A percentile compares a stretch with the other conserved stretches of the same genome.
Evolutionary conservation across 2,797 vertebrate species (phyloP).

Genomic region (Gambusia yucatana): DNA sequence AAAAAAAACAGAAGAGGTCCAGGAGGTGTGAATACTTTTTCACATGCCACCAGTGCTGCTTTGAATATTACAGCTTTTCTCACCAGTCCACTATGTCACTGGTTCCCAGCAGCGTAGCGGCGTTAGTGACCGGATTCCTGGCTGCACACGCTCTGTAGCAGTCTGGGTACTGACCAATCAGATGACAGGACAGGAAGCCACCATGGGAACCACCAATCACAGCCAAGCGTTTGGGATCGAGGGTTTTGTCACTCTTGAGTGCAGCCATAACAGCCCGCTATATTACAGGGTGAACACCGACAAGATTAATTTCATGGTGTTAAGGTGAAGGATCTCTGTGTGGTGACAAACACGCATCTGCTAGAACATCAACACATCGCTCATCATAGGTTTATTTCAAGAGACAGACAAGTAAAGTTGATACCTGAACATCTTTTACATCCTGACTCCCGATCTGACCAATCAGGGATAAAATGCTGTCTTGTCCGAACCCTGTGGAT

Average conservation of each 20-base stretch:
- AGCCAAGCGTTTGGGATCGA: conserved; percentile 78
- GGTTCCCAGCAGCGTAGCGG: conserved; percentile 83
- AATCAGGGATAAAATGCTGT: conserved; percentile 84
- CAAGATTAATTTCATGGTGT: not conserved
- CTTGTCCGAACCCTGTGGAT: conserved; percentile 88
- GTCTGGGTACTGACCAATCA: conserved; percentile 81
- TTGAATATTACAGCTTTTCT: conserved; percentile 38
- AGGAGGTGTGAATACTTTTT: not conserved
- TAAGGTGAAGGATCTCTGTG: not conserved
- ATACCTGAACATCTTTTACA: conserved; percentile 87
- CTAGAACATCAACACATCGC: too few relatives aligned
- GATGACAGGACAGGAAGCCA: conserved; percentile 86
- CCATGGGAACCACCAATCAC: conserved; percentile 87
- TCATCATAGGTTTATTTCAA: not conserved
- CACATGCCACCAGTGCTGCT: not conserved
- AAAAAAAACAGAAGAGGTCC: not conserved
- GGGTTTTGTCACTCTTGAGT: conserved; percentile 66
- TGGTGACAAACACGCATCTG: not conserved
- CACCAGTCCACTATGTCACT: conserved; percentile 89
- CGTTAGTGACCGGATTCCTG: conserved; percentile 86
- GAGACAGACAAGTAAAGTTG: not conserved
- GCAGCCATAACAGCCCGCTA: conserved; percentile 78
- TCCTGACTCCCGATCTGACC: conserved; percentile 85
- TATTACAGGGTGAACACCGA: conserved; percentile 21
- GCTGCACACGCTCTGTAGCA: conserved; percentile 83